Evolutionary conservation across 2,797 vertebrate species (phyloP).

Genomic region (Rhabdomys pumilio): DNA sequence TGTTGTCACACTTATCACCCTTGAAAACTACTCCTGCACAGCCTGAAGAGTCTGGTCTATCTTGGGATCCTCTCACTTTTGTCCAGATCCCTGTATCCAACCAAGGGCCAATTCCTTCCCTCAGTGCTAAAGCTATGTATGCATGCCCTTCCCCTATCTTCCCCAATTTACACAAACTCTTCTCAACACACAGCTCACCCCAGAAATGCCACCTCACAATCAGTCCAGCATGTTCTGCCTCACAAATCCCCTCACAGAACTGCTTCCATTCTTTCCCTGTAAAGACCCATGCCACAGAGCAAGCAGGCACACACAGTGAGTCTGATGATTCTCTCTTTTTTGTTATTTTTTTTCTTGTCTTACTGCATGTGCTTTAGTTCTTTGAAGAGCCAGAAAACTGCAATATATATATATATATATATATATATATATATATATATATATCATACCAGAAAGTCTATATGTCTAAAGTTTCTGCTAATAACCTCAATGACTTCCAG

Average conservation of each 20-base stretch:
- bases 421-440: not conserved
- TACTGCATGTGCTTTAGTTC: not conserved
- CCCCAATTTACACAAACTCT: not conserved
- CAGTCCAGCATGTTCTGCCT: not conserved
- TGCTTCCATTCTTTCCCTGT: not conserved
- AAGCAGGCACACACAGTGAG: not conserved
- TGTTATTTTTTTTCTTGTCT: not conserved
- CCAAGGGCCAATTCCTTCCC: not conserved
- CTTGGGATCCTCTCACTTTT: not conserved
- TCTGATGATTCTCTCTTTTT: not conserved
- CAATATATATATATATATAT: not conserved
- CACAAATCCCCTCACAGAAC: not conserved
- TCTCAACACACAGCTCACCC: not conserved
- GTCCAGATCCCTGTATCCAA: not conserved
- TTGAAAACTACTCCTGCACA: not conserved
- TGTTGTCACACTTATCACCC: not conserved
- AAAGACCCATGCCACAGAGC: not conserved
- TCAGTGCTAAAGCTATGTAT: not conserved
- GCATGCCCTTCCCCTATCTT: not conserved
- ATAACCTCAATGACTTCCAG: not conserved
- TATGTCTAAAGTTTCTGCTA: not conserved
- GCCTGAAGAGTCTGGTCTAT: not conserved
- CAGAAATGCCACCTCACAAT: not conserved
- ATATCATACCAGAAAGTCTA: not conserved
- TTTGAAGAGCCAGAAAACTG: not conserved